Base-by-base conservation (phyloP, 1,140 invertebrate species). In the Probaryconus sp. region DNA sequence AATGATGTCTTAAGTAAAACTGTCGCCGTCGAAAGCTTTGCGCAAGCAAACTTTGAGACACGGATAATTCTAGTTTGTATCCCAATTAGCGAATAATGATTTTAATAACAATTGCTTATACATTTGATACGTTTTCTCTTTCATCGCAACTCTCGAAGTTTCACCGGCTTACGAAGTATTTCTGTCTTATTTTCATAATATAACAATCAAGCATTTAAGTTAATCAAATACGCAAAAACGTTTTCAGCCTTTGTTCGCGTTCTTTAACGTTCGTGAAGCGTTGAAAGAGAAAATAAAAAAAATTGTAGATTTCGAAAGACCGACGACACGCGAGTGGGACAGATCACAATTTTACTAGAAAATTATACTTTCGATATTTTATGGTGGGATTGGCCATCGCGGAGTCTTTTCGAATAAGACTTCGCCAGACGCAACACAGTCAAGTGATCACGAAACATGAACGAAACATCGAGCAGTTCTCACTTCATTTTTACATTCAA, bases 221-320 rank as follows among this genome's bases (percentile, higher is more conserved):
- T 60, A 50, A 61, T 55, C 37, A 37, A 48, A 30, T 1, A 9
- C n/a, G 21, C 30, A 50, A 65, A 64, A 65, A 30, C 1, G n/a
- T 56, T 7, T 21, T 7, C 37, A 51, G 43, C 30, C 13, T 38
- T n/a, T 28, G 50, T 31, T 68, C 31, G 26, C 21, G 31, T n/a
- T n/a, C n/a, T n/a, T n/a, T n/a, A n/a, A n/a, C 37, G 18, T 51
- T 42, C 30, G 42, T 21, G 16, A 18, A 47, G 9, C 42, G 10
- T 28, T 51, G 43, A 76, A 79, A 76, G 77, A 80, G 77, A 81
- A 74, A 80, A 51, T 51, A 48, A 69, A 45, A 67, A 35, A 56
- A 76, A 48, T 14, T 38, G 7, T 20, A 60, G 48, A 43, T 72
- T 58, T 77, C 35, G 24, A 73, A 73, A 55, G 55, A 50, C 45